A percentile compares a stretch with the other conserved stretches of the same genome.
These are phyloP conservation scores for Speoplatyrhinus poulsoni DNA, from an alignment of 2,113 vertebrate species.

Conservation along the genomic window DNA sequence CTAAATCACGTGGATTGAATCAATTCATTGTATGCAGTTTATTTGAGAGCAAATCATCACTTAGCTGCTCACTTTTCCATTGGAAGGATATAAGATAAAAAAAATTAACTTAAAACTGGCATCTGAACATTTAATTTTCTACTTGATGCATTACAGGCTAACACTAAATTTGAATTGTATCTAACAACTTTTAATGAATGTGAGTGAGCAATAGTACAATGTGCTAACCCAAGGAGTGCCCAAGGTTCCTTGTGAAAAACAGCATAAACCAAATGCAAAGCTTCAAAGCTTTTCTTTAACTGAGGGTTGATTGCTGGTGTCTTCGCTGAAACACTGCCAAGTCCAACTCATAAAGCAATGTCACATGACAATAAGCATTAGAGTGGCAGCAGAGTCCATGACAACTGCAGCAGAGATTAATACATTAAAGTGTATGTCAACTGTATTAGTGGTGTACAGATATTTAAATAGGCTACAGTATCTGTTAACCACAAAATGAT, in stretches of 20 bases:
- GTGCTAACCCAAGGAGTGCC: background rate
- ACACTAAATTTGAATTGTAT: background rate
- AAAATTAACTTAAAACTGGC: background rate
- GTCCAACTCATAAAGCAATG: conserved; percentile 10
- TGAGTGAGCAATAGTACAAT: background rate
- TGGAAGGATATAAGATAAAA: background rate
- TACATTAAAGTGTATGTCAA: background rate
- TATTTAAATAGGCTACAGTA: no score
- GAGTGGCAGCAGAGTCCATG: conserved; percentile 11
- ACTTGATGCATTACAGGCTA: background rate
- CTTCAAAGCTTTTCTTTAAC: background rate
- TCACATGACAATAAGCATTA: background rate
- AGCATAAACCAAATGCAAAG: background rate
- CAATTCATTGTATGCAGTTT: no score
- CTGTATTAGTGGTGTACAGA: no score
- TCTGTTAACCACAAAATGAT: no score
- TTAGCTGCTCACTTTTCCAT: background rate
- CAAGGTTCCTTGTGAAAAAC: background rate
- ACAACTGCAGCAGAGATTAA: background rate
- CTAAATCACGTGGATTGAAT: no score
- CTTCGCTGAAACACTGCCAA: background rate
- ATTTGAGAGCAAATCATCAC: background rate
- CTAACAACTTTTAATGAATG: background rate
- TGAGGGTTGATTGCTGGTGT: background rate
- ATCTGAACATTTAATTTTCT: background rate